Conservation (phyloP, 2,888 invertebrate genomes). For the Erebia ligea region DNA sequence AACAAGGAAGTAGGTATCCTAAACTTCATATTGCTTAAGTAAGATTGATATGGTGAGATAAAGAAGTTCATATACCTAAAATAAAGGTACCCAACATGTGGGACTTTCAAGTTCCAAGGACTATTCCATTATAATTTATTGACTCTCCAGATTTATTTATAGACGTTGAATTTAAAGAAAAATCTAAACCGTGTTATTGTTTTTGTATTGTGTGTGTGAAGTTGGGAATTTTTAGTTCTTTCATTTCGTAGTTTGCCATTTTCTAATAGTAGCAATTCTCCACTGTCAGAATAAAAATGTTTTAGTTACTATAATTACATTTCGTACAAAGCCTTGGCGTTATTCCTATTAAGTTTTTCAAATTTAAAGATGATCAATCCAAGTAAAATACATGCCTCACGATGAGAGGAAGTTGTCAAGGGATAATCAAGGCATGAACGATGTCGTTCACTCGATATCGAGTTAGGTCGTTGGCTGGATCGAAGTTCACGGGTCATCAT, state of each 20-base stretch:
- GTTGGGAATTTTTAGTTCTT: neutral
- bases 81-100: neutral
- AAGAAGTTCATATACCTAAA: neutral
- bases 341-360: neutral
- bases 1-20: constrained; percentile 41
- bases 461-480: constrained; percentile 68
- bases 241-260: neutral
- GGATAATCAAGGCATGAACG: constrained; percentile 76
- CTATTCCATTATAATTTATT: neutral
- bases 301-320: too few relatives aligned
- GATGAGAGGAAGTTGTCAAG: constrained; percentile 72
- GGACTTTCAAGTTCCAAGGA: neutral
- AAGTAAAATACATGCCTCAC: constrained; percentile 37
- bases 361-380: constrained; percentile 13
- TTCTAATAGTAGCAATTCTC: neutral
- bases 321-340: neutral
- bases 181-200: too few relatives aligned
- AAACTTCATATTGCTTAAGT: constrained; percentile 38
- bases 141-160: too few relatives aligned
- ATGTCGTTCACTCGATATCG: constrained; percentile 72
- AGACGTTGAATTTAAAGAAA: too few relatives aligned
- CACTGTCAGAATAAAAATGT: neutral
- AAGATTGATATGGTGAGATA: constrained; percentile 43
- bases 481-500: constrained; percentile 59
- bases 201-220: too few relatives aligned